A percentile compares a stretch with the other conserved stretches of the same genome.
Conservation (phyloP, 2,113 vertebrate species). For the Emydura subglobosa region DNA sequence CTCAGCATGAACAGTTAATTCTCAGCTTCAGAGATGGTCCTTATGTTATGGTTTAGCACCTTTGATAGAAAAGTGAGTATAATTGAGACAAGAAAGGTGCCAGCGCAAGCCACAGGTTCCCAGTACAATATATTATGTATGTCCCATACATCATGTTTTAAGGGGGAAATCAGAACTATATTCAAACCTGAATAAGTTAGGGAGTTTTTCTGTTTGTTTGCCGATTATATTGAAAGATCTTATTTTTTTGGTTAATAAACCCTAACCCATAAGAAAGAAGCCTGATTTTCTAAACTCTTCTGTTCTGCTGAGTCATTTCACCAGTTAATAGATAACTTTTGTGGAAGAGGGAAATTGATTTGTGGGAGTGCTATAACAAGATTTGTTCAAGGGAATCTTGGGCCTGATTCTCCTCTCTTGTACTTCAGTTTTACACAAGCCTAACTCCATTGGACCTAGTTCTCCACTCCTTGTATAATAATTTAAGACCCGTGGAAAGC, state of each 20-base stretch:
- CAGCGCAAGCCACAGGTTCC: rapidly evolving
- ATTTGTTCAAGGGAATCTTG: rapidly evolving
- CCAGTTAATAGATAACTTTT: not conserved
- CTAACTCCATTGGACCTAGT: not conserved
- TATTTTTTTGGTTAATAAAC: not conserved
- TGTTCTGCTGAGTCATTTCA: not conserved
- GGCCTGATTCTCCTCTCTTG: not conserved
- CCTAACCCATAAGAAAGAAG: not conserved
- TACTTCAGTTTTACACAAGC: not conserved
- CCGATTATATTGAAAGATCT: not conserved
- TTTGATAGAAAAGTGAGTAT: not conserved
- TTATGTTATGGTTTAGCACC: not conserved
- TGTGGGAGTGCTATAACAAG: not conserved
- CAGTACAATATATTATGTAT: not conserved
- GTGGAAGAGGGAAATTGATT: not conserved
- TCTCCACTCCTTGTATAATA: not conserved
- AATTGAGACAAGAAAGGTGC: not conserved
- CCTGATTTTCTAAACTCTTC: not conserved
- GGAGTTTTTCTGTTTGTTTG: not conserved
- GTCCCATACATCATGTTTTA: not conserved
- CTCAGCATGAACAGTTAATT: not conserved
- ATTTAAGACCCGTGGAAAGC: rapidly evolving
- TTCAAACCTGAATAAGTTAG: not conserved
- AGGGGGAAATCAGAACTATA: not conserved
- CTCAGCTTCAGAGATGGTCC: not conserved